Percentiles rank a stretch among this genome's conserved stretches.
Evolutionary conservation across 2,797 vertebrate genomes (phyloP).

Genomic region (Xyrichtys novacula): DNA sequence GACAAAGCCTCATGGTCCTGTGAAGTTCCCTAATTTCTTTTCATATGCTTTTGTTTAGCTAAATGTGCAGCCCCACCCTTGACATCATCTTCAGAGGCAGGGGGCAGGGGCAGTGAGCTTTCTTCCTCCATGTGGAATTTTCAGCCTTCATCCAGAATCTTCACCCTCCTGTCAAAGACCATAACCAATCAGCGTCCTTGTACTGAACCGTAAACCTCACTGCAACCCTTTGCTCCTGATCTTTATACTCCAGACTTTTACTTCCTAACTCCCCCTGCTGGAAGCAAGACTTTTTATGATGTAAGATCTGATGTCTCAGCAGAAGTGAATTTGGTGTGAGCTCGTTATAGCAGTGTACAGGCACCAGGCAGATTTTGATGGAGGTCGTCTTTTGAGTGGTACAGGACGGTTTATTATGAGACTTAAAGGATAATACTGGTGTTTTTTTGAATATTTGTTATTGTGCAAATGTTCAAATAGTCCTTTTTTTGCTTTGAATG

Average conservation of each 20-base stretch:
- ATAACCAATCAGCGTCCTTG: conserved; percentile 19
- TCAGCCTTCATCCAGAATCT: conserved; percentile 35
- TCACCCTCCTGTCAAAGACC: conserved; percentile 32
- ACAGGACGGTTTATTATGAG: conserved; percentile 10
- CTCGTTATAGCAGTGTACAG: conserved; percentile 4
- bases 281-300: conserved; percentile 48
- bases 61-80: conserved; percentile 36
- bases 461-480: background rate
- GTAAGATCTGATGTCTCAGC: conserved; percentile 29
- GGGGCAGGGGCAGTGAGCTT: conserved; percentile 49
- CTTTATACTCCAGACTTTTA: conserved; percentile 38
- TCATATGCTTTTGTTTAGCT: conserved; percentile 6
- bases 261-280: conserved; percentile 53
- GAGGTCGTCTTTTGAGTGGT: conserved; percentile 16
- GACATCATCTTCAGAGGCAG: conserved; percentile 16
- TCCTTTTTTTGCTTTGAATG: background rate
- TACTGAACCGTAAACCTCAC: conserved; percentile 43
- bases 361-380: conserved; percentile 24
- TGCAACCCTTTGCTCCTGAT: conserved; percentile 40
- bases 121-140: conserved; percentile 44
- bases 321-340: conserved; percentile 25
- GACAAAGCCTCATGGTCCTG: conserved; percentile 23
- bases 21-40: background rate
- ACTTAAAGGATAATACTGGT: conserved; percentile 49
- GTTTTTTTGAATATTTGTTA: conserved; percentile 19